Base-by-base conservation (phyloP, 1,140 invertebrate species). In the Aleiodes sp. region DNA sequence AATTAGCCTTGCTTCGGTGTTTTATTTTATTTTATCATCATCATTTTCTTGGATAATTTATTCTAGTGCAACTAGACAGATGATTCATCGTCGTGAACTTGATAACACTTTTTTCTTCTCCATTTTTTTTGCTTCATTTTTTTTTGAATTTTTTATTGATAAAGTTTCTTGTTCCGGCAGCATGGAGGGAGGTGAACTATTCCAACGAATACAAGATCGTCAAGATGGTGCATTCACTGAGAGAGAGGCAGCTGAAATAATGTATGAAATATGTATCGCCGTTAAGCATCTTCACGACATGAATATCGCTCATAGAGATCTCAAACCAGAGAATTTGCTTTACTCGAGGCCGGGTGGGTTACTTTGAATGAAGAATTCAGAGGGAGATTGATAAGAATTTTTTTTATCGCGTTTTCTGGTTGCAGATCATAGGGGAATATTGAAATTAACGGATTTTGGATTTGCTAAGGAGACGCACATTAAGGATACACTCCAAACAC, bases 371-470 rank as follows among this genome's bases (percentile, higher is more conserved):
- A 10, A 31, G 24, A 29, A 35, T 37, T 7, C 26, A 21, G 1
- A 7, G n/a, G 16, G 1, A 57, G n/a, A 70, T 56, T 43, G 6
- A 67, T n/a, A 28, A 46, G 2, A 12, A 28, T 7, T 24, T 59
- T 21, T 39, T 16, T 67, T 60, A 16, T n/a, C 33, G 64, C 57
- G 33, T 65, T 24, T 72, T 65, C 31, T 64, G 14, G 76, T 80
- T 79, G 77, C 82, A 84, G 89, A 90, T 74, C 88, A 86, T 4
- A 88, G 89, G 76, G 96, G 94, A 28, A 88, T 94, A 71, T 89
- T 99, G 39, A 99, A 99, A 87, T 87, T 99, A 72, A 99, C 97
- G 35, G 98, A 99, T 87, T 99, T 99, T 88, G 98, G 98, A n/a
- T 99, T 99, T 89, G 98, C 98, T n/a, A 99, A 99, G 86, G 95